Percentiles rank a stretch among this genome's conserved stretches.
Conservation (phyloP, 23 tunicate genomes). For the Styela plicata region DNA sequence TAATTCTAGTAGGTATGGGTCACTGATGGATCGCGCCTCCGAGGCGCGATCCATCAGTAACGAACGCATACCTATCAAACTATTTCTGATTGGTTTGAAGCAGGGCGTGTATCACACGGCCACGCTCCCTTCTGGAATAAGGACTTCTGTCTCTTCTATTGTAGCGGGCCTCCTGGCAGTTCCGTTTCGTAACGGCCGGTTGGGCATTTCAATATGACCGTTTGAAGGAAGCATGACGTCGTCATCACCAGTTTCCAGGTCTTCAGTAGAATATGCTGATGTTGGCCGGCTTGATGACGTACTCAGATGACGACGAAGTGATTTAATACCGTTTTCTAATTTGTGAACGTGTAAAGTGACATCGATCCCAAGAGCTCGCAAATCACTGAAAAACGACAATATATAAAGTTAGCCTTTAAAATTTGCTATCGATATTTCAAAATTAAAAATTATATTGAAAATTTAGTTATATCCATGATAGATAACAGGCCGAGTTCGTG, state of each 20-base stretch:
- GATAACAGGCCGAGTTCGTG: no score
- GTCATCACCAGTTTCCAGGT: not conserved
- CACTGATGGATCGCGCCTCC: no score
- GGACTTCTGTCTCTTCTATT: not conserved
- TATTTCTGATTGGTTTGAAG: no score
- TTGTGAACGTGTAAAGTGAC: conserved; percentile 49
- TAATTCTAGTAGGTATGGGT: no score
- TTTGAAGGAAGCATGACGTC: conserved; percentile 16
- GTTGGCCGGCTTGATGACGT: conserved; percentile 43
- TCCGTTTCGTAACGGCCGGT: not conserved
- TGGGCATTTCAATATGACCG: not conserved
- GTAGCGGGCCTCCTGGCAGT: not conserved
- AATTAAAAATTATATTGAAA: no score
- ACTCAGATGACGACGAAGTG: conserved; percentile 58
- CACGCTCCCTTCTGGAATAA: conserved; percentile 6
- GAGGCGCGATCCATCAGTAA: no score
- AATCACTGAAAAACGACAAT: conserved; percentile 43
- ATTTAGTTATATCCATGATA: no score
- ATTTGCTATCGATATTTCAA: no score
- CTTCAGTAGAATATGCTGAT: conserved; percentile 3
- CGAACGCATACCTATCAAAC: no score
- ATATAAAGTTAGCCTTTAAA: no score
- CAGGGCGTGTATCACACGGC: conserved; percentile 2
- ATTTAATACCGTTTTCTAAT: conserved; percentile 62
- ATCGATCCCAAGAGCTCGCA: conserved; percentile 59